Conservation (phyloP, 2,797 vertebrate genomes). For the Champsocephalus gunnari region DNA sequence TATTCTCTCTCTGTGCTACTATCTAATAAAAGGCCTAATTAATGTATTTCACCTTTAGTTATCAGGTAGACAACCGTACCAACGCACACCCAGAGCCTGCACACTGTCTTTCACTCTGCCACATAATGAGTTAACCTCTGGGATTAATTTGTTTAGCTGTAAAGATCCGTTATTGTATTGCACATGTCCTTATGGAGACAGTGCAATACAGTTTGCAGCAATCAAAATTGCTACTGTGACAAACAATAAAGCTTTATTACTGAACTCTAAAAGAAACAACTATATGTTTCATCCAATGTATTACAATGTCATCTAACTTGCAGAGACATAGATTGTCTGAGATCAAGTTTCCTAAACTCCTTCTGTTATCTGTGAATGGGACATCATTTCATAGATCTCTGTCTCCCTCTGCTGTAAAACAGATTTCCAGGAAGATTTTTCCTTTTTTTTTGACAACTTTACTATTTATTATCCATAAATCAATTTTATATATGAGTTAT, state of each 20-base stretch:
- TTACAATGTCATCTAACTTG: neutral
- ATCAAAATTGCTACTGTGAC: neutral
- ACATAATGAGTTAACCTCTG: slow-evolving; percentile 2
- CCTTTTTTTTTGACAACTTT: neutral
- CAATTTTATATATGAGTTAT: neutral
- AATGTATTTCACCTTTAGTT: slow-evolving; percentile 46
- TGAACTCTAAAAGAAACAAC: neutral
- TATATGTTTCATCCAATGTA: neutral
- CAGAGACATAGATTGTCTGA: neutral
- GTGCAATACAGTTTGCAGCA: neutral
- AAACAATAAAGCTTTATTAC: neutral
- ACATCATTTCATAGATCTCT: slow-evolving; percentile 23
- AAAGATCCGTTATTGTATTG: neutral
- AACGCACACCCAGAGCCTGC: slow-evolving; percentile 3
- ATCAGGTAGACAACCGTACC: neutral
- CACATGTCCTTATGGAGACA: neutral
- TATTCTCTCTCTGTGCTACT: slow-evolving; percentile 21
- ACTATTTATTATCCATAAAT: neutral
- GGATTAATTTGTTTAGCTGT: neutral
- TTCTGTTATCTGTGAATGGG: neutral
- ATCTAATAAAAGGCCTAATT: slow-evolving; percentile 34
- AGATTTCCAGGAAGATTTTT: neutral
- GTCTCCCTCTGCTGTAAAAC: slow-evolving; percentile 44
- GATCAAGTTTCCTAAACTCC: neutral
- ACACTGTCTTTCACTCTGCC: neutral